Conservation (phyloP, 2,888 invertebrate genomes). For the Lordiphosa andalusiaca region DNA sequence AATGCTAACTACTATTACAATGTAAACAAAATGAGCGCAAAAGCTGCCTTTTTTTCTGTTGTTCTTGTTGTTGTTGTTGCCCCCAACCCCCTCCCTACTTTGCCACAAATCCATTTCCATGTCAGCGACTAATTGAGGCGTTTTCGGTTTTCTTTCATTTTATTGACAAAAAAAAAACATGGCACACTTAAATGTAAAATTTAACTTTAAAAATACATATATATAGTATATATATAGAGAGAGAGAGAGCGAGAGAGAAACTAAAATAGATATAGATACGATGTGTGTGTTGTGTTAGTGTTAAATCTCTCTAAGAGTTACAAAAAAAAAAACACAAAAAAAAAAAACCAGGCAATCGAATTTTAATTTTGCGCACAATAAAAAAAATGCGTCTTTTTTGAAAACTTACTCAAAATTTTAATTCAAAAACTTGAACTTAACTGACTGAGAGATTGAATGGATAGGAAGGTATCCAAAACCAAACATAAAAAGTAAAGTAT, state of each 20-base stretch:
- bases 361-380: too few species aligned
- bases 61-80: too few species aligned
- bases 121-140: slow-evolving; percentile 42
- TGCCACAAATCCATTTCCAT: slow-evolving; percentile 24
- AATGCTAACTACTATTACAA: slow-evolving; percentile 48
- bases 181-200: slow-evolving; percentile 24
- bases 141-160: slow-evolving; percentile 26
- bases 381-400: too few species aligned
- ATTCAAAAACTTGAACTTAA: too few species aligned
- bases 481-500: too few species aligned
- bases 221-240: neutral
- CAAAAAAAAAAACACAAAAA: too few species aligned
- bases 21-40: slow-evolving; percentile 25
- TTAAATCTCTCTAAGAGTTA: too few species aligned
- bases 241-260: neutral
- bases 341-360: too few species aligned
- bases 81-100: too few species aligned
- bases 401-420: too few species aligned
- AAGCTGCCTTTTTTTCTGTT: slow-evolving; percentile 15
- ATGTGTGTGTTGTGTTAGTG: slow-evolving; percentile 3
- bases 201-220: neutral
- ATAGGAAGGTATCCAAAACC: too few species aligned
- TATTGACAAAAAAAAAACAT: slow-evolving; percentile 41
- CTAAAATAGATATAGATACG: neutral
- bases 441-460: too few species aligned